phyloP scores from a whole-genome alignment of 2,888 invertebrate species.

The Agrotis puta region DNA sequence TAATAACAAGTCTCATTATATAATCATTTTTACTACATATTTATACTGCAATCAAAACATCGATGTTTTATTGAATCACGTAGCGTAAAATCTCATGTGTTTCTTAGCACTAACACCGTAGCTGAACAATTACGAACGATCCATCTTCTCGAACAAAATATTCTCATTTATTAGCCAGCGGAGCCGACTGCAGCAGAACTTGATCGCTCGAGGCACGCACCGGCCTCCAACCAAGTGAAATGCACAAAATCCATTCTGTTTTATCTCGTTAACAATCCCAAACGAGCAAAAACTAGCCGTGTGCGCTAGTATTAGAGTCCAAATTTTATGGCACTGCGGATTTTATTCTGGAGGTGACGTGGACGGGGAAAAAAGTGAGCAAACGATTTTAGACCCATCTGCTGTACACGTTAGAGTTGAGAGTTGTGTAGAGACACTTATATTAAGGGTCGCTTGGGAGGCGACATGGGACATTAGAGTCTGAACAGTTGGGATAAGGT shows the following conservation, averaged over 20 bases:
- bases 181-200: slow-evolving; percentile 69
- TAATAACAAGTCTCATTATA: slow-evolving; percentile 40
- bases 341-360: slow-evolving; percentile 81
- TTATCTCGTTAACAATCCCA: slow-evolving; percentile 81
- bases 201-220: slow-evolving; percentile 71
- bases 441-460: slow-evolving; percentile 78
- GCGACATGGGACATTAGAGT: slow-evolving; percentile 44
- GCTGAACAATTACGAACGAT: slow-evolving; percentile 60
- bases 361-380: slow-evolving; percentile 72
- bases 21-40: slow-evolving; percentile 32
- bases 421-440: slow-evolving; percentile 51
- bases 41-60: slow-evolving; percentile 44
- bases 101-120: slow-evolving; percentile 49
- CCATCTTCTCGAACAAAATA: slow-evolving; percentile 64
- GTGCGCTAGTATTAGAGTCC: slow-evolving; percentile 56
- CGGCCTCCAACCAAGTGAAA: slow-evolving; percentile 84
- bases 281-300: slow-evolving; percentile 68
- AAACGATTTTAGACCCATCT: slow-evolving; percentile 75
- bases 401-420: slow-evolving; percentile 70
- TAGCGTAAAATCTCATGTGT: slow-evolving; percentile 50
- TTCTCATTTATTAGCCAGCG: slow-evolving; percentile 66
- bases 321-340: slow-evolving; percentile 59
- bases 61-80: slow-evolving; percentile 54
- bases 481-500: slow-evolving; percentile 48
- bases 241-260: slow-evolving; percentile 89